Evolutionary conservation across 2,888 invertebrate species (phyloP), one percentile per base, ranked within the genome.

Genomic region (Cenopis cana): DNA sequence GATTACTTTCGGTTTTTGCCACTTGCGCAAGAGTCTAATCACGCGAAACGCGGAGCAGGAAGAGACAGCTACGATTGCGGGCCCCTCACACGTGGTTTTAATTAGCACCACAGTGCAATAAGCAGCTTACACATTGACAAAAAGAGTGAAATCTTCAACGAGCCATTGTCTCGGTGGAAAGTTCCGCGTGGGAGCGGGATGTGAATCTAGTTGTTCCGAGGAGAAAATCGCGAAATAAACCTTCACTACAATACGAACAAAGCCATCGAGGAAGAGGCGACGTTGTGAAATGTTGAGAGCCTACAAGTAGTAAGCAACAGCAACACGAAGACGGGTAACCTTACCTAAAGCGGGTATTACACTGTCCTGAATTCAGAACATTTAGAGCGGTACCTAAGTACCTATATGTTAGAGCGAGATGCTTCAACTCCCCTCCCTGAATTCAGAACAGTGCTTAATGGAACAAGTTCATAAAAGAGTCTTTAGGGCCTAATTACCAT

Each of bases 121-220:
- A 79, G 81, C 78, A 78, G 76, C 77, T 72, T 60, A 72, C 81
- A 81, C 76, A 81, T 86, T 90, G 89, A 89, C 89, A 93, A 93
- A 93, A 92, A 89, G 87, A 91, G 92, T 90, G 92, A 93, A 93
- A 93, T 88, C 88, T 82, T 78, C 82, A 88, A 89, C 87, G 82
- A 85, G 77, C 88, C 75, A 93, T 93, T 93, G 93, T 93, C 81
- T 86, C 76, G 73, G 77, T 86, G 84, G 89, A 91, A 91, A 91
- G 91, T 90, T 87, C 76, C 77, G 79, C 86, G 90, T 92, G 92
- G 85, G 92, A 90, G 83, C 80, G 76, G 76, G 78, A 79, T 79
- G 78, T 79, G 77, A 83, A 85, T 81, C 82, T 78, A 82, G 81
- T 78, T 79, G 82, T 75, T 69, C 66, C 60, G 66, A 80, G 76